Evolutionary conservation across 2,888 invertebrate genomes (phyloP).

Genomic region (Chironomus tentans): DNA sequence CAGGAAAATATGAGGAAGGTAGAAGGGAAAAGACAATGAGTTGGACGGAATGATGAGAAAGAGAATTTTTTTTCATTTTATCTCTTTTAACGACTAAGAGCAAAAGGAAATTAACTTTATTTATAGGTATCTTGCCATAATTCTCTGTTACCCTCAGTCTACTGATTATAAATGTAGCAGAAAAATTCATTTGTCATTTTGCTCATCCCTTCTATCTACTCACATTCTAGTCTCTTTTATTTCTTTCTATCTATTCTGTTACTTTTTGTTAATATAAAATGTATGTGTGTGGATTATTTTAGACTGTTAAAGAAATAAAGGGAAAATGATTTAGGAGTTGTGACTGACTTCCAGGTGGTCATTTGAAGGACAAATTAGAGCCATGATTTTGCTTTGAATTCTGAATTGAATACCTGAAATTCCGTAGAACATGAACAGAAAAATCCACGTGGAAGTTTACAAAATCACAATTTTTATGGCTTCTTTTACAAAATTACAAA

Average conservation of each 20-base stretch:
- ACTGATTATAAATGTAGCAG: conserved; percentile 6
- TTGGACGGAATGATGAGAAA: conserved; percentile 4
- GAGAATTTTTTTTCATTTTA: neutral
- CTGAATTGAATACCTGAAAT: too few species aligned
- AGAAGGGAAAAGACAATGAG: conserved; percentile 14
- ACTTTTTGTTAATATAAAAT: neutral
- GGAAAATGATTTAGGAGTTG: too few species aligned
- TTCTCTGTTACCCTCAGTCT: neutral
- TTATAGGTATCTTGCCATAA: conserved; percentile 11
- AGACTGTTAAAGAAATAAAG: too few species aligned
- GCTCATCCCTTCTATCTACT: neutral
- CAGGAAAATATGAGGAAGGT: neutral
- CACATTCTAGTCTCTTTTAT: too few species aligned
- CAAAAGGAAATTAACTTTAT: conserved; percentile 19
- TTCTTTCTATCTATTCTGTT: too few species aligned
- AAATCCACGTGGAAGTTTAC: too few species aligned
- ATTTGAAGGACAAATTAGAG: too few species aligned
- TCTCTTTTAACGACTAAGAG: neutral
- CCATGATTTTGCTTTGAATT: too few species aligned
- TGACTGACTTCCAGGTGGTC: too few species aligned
- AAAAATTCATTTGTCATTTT: conserved; percentile 12
- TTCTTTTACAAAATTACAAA: too few species aligned
- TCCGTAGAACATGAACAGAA: too few species aligned
- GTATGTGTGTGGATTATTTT: neutral
- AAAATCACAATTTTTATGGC: too few species aligned